phyloP scores from a whole-genome alignment of 2,113 vertebrate genomes.

The Cyprinodon brontotheroides region DNA sequence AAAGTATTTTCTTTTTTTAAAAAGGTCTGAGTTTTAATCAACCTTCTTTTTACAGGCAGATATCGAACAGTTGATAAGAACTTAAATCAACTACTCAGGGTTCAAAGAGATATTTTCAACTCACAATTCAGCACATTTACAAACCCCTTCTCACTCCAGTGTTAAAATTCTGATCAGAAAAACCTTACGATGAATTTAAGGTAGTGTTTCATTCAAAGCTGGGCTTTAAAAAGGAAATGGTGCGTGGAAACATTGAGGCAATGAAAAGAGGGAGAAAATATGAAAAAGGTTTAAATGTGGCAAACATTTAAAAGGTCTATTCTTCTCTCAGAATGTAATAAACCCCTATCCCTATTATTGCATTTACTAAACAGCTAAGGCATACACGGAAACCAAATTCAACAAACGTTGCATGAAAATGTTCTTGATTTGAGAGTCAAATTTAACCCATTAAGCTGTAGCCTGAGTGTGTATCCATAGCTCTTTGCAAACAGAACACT shows the following conservation, averaged over 20 bases:
- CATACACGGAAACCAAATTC: neutral
- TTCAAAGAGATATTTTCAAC: neutral
- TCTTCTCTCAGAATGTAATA: neutral
- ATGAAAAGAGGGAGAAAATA: neutral
- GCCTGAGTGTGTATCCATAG: neutral
- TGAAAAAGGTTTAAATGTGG: neutral
- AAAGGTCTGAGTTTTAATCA: slow-evolving; percentile 10
- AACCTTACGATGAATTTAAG: neutral
- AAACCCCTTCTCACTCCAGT: neutral
- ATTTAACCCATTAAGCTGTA: neutral
- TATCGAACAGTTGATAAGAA: no score
- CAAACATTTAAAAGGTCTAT: no score
- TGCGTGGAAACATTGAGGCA: neutral
- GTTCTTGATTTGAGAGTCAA: neutral
- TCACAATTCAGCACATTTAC: neutral
- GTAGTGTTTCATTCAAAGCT: neutral
- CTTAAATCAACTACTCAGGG: no score
- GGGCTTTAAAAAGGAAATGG: neutral
- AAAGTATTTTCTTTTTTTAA: slow-evolving; percentile 8
- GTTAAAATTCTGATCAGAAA: neutral
- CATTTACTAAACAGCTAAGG: neutral
- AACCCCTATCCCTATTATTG: neutral
- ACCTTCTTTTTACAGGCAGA: neutral
- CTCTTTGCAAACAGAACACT: neutral
- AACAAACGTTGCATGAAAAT: neutral